Evolutionary conservation across 2,113 vertebrate genomes (phyloP).

Genomic region (Psilopogon haemacephalus): DNA sequence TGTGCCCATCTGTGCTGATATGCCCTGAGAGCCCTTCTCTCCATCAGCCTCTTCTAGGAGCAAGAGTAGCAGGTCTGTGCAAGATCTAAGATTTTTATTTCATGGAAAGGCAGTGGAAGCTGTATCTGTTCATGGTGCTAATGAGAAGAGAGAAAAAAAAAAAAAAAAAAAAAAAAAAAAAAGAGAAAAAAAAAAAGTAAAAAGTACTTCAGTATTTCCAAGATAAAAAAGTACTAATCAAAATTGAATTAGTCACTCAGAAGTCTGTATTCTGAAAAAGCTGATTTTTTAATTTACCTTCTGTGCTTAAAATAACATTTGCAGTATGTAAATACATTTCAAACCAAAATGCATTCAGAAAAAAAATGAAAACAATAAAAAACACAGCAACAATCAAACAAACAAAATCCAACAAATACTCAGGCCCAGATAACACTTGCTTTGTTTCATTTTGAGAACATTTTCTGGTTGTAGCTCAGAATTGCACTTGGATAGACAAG

Average conservation of each 20-base stretch:
- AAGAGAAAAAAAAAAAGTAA: background rate
- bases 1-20: background rate
- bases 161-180: too few species aligned
- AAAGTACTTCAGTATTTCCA: background rate
- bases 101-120: background rate
- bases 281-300: background rate
- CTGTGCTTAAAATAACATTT: background rate
- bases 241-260: background rate
- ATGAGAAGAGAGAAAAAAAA: background rate
- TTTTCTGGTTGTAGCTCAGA: background rate
- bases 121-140: background rate
- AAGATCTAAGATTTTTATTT: background rate
- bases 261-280: background rate
- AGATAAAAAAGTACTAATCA: background rate
- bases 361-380: too few species aligned
- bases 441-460: background rate
- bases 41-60: background rate
- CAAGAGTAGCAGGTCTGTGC: background rate
- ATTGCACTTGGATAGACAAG: background rate
- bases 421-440: rapidly evolving
- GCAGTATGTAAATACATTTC: background rate
- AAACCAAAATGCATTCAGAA: background rate
- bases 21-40: background rate
- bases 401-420: background rate
- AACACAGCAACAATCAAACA: background rate